Conservation (phyloP, 2,888 invertebrate genomes). For the Aproaerema taeniolella region DNA sequence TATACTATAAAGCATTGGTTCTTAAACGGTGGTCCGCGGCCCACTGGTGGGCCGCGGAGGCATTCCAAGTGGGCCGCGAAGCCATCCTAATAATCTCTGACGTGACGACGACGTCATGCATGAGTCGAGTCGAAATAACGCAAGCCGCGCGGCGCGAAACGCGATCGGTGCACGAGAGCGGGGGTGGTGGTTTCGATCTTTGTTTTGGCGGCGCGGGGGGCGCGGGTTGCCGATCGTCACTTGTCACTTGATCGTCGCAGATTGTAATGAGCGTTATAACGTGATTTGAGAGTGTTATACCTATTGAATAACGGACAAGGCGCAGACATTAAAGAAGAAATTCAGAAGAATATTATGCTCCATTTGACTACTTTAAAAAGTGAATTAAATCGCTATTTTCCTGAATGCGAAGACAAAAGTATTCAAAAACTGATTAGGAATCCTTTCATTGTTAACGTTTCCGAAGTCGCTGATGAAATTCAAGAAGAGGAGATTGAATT, state of each 20-base stretch:
- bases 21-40: conserved; percentile 6
- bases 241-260: neutral
- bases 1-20: conserved; percentile 1
- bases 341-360: no score
- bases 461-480: no score
- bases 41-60: conserved; percentile 6
- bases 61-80: conserved; percentile 5
- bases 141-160: neutral
- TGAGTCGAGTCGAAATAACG: conserved; percentile 2
- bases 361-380: no score
- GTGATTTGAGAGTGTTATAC: no score
- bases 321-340: no score
- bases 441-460: no score
- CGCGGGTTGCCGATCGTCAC: conserved; percentile 2
- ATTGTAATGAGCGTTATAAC: neutral
- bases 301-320: no score
- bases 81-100: conserved; percentile 2
- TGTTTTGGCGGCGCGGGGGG: no score
- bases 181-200: conserved; percentile 2
- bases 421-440: no score
- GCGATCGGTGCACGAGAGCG: conserved; percentile 4
- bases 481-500: conserved; percentile 22
- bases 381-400: no score
- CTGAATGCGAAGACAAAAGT: no score
- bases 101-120: conserved; percentile 3